Base-by-base conservation (phyloP, 2,888 invertebrate genomes). In the Drosophila colorata region DNA sequence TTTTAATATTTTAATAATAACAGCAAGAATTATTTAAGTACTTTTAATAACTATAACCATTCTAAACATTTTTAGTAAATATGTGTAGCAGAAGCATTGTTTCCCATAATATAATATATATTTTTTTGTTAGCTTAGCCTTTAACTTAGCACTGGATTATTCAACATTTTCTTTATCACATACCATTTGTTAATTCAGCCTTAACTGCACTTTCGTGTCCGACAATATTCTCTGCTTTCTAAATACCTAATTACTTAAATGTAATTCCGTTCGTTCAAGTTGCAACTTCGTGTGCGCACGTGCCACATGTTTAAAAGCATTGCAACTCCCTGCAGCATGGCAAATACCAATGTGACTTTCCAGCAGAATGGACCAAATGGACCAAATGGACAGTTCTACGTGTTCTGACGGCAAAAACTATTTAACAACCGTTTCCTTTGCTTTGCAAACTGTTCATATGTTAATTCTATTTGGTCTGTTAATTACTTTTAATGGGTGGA, bases 231-330 rank as follows among this genome's bases (percentile, higher is more conserved):
- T 47, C 14, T 25, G 20, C 11, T 20, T 37, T 35, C 14, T 14
- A 64, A 64, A 57, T 52, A 37, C 46, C 46, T 44, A 48, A 61
- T 57, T 59, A 46, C 44, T 61, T 57, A 18, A 40, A 37, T 37
- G 28, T 55, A 64, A 55, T 69, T 59, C 33, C 33, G 46, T 47
- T 63, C 38, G 59, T 56, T 71, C 56, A 20, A 43, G 51, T n/a
- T 44, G 23, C 57, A 55, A 43, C 11, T 46, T 43, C 14, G 28
- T 49, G 20, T 14, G 43, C 38, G 61, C 38, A 64, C 59, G 56
- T 59, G 33, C 43, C 57, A 48, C 56, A 28, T 51, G 37, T 37
- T 31, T 4, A 9, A 31, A 13, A 48, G 11, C 18, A 49, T 9
- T 49, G 13, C 31, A 33, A 25, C 16, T 41, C 31, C 6, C 31